phyloP scores from a whole-genome alignment of 2,888 invertebrate genomes.

The Pocota personata region DNA sequence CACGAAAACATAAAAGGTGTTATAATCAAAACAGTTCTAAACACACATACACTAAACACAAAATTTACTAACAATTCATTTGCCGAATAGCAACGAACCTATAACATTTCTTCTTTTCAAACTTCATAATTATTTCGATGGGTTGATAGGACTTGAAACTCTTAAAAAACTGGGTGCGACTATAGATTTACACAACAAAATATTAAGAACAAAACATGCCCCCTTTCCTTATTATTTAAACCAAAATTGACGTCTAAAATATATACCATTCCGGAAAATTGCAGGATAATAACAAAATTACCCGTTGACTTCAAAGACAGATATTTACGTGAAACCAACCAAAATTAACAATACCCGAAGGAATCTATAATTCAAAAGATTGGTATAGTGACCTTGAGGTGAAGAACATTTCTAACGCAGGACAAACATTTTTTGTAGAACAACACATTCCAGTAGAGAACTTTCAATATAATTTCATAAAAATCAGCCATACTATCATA shows the following conservation, averaged over 20 bases:
- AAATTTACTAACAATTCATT: conserved; percentile 5
- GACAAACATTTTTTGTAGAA: conserved; percentile 30
- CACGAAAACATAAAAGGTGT: conserved; percentile 1
- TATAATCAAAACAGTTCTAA: conserved; percentile 20
- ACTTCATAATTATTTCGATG: conserved; percentile 69
- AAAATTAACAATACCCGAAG: conserved; percentile 15
- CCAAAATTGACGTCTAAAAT: conserved; percentile 28
- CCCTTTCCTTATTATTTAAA: conserved; percentile 24
- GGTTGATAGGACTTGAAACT: conserved; percentile 59
- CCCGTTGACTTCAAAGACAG: no score
- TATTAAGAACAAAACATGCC: no score
- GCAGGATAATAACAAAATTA: conserved; percentile 17
- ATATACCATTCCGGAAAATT: conserved; percentile 10
- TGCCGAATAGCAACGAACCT: neutral
- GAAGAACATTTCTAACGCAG: conserved; percentile 15
- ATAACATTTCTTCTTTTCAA: conserved; percentile 41
- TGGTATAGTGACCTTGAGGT: conserved; percentile 41
- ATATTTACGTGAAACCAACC: no score
- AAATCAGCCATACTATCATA: conserved; percentile 2
- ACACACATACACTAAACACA: conserved; percentile 12
- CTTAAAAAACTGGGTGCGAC: conserved; percentile 45
- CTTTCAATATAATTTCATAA: neutral
- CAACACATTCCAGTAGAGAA: conserved; percentile 25
- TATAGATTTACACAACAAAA: conserved; percentile 44
- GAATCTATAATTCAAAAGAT: conserved; percentile 21